Conservation (phyloP, 1,140 invertebrate species). For the Lamellibrachia luymesi region DNA sequence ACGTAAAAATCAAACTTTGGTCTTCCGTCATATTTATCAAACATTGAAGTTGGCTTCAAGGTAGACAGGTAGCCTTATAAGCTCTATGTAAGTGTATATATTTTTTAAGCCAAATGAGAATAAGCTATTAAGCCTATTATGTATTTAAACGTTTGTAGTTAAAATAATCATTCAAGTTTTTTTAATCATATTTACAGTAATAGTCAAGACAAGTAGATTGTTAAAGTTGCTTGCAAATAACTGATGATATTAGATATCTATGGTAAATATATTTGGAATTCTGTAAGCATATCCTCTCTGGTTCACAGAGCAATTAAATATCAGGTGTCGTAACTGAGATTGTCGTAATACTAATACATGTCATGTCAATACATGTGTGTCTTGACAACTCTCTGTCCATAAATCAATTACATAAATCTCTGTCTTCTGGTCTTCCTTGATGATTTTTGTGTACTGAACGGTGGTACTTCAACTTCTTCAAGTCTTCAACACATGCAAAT, state of each 20-base stretch:
- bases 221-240: neutral
- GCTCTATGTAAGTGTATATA: too few species aligned
- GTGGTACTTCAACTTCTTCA: neutral
- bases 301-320: neutral
- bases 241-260: neutral
- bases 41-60: too few species aligned
- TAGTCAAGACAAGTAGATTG: neutral
- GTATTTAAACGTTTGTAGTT: neutral
- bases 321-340: neutral
- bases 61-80: too few species aligned
- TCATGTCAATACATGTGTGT: neutral
- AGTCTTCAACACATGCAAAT: too few species aligned
- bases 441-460: neutral
- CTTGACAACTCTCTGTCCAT: neutral
- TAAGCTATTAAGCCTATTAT: neutral
- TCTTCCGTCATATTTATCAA: too few species aligned
- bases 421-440: neutral
- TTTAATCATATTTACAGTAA: neutral
- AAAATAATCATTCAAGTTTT: too few species aligned
- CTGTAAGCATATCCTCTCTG: neutral
- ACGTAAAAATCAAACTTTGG: too few species aligned
- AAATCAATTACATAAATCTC: neutral
- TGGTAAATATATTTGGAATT: neutral
- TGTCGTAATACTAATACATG: neutral
- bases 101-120: too few species aligned